Evolutionary conservation across 2,113 vertebrate genomes (phyloP), one percentile per base, ranked within the genome.

Genomic region (Alces alces): DNA sequence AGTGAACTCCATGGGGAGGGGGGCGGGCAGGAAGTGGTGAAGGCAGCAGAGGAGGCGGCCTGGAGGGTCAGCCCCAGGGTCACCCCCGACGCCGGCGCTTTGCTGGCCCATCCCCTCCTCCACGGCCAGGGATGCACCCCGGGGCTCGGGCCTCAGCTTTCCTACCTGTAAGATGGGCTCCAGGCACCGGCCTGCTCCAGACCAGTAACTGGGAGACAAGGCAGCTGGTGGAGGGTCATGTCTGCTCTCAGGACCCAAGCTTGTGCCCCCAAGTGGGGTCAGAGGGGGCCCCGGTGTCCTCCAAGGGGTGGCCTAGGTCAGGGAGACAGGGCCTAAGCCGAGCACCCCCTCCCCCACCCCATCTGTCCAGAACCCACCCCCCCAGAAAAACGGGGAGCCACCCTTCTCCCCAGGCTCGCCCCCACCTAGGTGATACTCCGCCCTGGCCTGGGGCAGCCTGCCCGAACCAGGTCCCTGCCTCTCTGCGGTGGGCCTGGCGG

Each of bases 11-110:
- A 2, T 50, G 36, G 73, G 97, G 94, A 92, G 36, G 66, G 0
- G 15, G 95, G 83, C 94, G 91, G 94, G 97, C 96, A 98, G 97
- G 36, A 96, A 96, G 97, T 96, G 96, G 96, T 95, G 97, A 58
- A 4, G 54, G 9, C 54, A 17, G 55, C 54, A 7, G 28, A 39
- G 54, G 23, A 25, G 66, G 54, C 2, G 47, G 23, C 28, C 57
- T 45, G 66, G 1, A 73, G 66, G 17, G 7, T 21, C 16, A 5
- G 16, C 28, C 60, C 60, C 27, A 6, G 64, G 27, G 64, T 27
- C 70, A 0, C 52, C 28, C 52, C 30, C 23, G 36, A 2, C 13
- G 2, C 16, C 7, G 2, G 28, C 17, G n/a, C 15, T 19, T 28
- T 7, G 7, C 47, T 21, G 19, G 7, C 33, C n/a, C 5, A 16